Evolutionary conservation across 2,888 invertebrate genomes (phyloP).

Genomic region (Entomobrya proxima): DNA sequence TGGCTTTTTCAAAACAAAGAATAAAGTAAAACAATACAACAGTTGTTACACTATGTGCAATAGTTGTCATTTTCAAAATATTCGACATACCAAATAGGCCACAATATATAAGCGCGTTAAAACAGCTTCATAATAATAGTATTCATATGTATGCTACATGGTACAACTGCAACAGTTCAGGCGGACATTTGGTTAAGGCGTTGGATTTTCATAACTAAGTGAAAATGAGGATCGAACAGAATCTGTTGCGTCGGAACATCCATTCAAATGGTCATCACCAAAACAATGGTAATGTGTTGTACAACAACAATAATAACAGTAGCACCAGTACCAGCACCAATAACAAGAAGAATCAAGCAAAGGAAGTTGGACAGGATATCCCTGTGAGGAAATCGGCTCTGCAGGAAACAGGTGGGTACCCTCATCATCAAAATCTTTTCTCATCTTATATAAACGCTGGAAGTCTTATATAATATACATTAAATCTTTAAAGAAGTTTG

Average conservation of each 20-base stretch:
- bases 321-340: background rate
- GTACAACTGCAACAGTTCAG: too few relatives aligned
- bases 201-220: constrained; percentile 23
- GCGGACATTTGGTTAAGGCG: too few relatives aligned
- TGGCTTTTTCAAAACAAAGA: background rate
- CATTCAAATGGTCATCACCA: constrained; percentile 46
- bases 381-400: constrained; percentile 61
- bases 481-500: background rate
- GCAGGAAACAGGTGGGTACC: constrained; percentile 69
- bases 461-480: background rate
- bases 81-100: background rate
- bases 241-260: constrained; percentile 54
- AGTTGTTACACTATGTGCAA: background rate
- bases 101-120: too few relatives aligned
- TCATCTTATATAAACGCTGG: background rate
- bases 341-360: constrained; percentile 63
- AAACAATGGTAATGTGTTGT: constrained; percentile 55
- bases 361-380: constrained; percentile 66
- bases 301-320: constrained; percentile 39
- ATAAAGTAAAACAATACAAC: background rate
- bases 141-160: too few relatives aligned
- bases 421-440: constrained; percentile 25
- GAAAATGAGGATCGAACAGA: constrained; percentile 66
- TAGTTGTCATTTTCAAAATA: background rate
- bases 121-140: too few relatives aligned